Evolutionary conservation across 2,113 vertebrate genomes (phyloP), one percentile per base, ranked within the genome.

Genomic region (Canis aureus): DNA sequence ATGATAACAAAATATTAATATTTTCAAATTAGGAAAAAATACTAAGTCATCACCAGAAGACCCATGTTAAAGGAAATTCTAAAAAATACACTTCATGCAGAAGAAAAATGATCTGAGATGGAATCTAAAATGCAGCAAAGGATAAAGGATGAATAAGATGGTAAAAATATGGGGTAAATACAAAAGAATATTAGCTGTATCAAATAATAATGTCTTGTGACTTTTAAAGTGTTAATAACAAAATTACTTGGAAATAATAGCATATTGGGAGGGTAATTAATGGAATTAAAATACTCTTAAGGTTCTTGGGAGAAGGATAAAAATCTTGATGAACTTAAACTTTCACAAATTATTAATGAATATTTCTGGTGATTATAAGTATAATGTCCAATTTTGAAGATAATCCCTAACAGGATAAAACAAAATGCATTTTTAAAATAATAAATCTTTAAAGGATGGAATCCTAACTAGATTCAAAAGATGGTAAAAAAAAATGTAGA

Each of bases 41-140:
- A 25, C 43, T 38, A 19, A 78, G 62, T 86, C 91, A 53, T 60
- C 74, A 43, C 3, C 32, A 80, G 74, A 55, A 87, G 20, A 49
- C 11, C 35, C n/a, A 55, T 5, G 25, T 38, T 87, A 92, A 96
- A 38, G 83, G 49, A 93, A 83, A 93, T 89, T 82, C 49, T 93
- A 67, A 69, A 88, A 5, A 66, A 51, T 17, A 85, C 38, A 49
- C 17, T 59, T 57, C 23, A 67, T 35, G 29, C 43, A 67, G 89
- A 96, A 89, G 13, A 93, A 79, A 53, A 76, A 78, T 15, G 7
- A 25, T 62, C 5, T 32, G 20, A 32, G 32, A n/a, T 76, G 29
- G 78, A 67, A 69, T 76, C 6, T 11, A 25, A 92, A 96, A 81
- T 60, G 25, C 38, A 67, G 25, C 51, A 69, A 43, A 74, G 2